Percentiles rank a stretch among this genome's conserved stretches.
Evolutionary conservation across 2,888 invertebrate species (phyloP).

Genomic region (Leptogaster cylindrica): DNA sequence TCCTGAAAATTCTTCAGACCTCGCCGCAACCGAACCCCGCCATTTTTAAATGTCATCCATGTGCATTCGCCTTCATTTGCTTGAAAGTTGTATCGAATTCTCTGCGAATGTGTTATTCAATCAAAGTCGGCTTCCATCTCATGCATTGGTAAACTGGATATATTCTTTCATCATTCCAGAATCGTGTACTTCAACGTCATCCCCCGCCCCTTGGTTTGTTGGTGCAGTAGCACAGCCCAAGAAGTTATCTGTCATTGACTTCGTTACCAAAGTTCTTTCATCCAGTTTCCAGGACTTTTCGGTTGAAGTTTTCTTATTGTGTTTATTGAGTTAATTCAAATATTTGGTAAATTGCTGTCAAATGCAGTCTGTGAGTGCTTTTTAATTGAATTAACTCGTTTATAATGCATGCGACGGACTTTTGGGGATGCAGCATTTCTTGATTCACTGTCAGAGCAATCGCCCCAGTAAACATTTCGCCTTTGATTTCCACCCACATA

Average conservation of each 20-base stretch:
- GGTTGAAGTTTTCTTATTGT: conserved; percentile 41
- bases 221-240: background rate
- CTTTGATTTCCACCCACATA: no score
- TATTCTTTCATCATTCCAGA: background rate
- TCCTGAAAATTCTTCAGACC: background rate
- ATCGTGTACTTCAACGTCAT: background rate
- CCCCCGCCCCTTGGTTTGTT: no score
- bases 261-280: background rate
- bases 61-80: background rate
- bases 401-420: background rate
- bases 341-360: conserved; percentile 14
- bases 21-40: background rate
- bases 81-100: background rate
- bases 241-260: background rate
- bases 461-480: no score
- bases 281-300: background rate
- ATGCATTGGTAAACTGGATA: conserved; percentile 9
- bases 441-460: no score
- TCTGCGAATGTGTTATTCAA: background rate
- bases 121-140: conserved; percentile 1
- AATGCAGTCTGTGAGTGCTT: background rate
- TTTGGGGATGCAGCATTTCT: background rate
- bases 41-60: background rate
- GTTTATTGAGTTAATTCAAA: conserved; percentile 43
- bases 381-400: background rate